Percentiles rank a stretch among this genome's conserved stretches.
Evolutionary conservation across 1,140 invertebrate species (phyloP).

Genomic region (Macrobrachium nipponense): DNA sequence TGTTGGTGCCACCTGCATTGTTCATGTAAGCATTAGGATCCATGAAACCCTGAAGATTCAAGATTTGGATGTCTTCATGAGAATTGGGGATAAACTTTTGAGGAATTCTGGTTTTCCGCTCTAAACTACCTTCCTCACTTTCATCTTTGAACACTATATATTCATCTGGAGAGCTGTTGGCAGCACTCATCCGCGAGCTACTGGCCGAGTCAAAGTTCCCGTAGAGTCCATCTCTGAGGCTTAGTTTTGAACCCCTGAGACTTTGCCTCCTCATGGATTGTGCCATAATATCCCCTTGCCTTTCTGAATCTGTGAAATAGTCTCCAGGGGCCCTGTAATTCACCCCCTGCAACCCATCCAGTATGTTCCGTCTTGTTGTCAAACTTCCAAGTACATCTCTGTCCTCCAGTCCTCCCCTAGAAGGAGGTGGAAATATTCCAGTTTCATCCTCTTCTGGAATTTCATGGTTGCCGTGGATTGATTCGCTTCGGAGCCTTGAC

Average conservation of each 20-base stretch:
- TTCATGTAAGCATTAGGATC: slow-evolving; percentile 37
- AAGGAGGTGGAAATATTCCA: background rate
- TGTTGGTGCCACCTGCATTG: slow-evolving; percentile 24
- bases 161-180: slow-evolving; percentile 28
- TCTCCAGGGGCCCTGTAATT: slow-evolving; percentile 24
- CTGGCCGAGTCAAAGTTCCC: slow-evolving; percentile 31
- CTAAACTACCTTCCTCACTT: slow-evolving; percentile 11
- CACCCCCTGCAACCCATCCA: slow-evolving; percentile 14
- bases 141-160: slow-evolving; percentile 35
- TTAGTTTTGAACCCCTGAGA: slow-evolving; percentile 54
- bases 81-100: slow-evolving; percentile 52
- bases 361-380: background rate
- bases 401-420: background rate
- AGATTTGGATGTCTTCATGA: slow-evolving; percentile 61
- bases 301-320: slow-evolving; percentile 27
- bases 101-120: slow-evolving; percentile 17
- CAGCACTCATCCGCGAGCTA: slow-evolving; percentile 34
- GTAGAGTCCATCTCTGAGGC: slow-evolving; percentile 29
- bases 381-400: slow-evolving; percentile 19
- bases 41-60: slow-evolving; percentile 64
- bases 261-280: slow-evolving; percentile 60
- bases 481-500: slow-evolving; percentile 41
- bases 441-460: slow-evolving; percentile 1
- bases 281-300: slow-evolving; percentile 60
- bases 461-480: slow-evolving; percentile 36